A percentile compares a stretch with the other conserved stretches of the same genome.
Conservation (phyloP, 2,888 invertebrate species). For the Hemistola chrysoprasaria region DNA sequence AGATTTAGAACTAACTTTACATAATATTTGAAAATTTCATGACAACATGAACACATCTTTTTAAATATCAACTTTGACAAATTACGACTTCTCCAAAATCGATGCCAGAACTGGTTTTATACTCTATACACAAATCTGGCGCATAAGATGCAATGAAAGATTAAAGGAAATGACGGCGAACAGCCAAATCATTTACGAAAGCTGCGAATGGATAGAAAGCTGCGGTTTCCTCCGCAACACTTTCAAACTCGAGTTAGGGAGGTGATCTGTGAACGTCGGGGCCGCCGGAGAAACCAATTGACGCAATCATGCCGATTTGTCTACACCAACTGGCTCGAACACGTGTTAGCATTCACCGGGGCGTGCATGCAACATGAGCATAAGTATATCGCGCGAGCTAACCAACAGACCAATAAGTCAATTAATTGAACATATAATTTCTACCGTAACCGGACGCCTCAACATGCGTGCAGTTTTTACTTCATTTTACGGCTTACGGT, state of each 20-base stretch:
- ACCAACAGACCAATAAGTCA: slow-evolving; percentile 21
- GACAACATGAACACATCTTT: too few relatives aligned
- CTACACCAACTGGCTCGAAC: slow-evolving; percentile 24
- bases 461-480: slow-evolving; percentile 10
- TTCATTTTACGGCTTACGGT: slow-evolving; percentile 17
- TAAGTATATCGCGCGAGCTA: slow-evolving; percentile 10
- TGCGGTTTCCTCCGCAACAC: slow-evolving; percentile 57
- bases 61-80: too few relatives aligned
- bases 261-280: slow-evolving; percentile 12
- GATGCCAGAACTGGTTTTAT: too few relatives aligned
- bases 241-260: slow-evolving; percentile 47
- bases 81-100: too few relatives aligned
- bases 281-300: slow-evolving; percentile 48
- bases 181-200: slow-evolving; percentile 13
- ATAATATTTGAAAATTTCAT: too few relatives aligned
- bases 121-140: too few relatives aligned
- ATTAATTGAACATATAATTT: slow-evolving; percentile 12
- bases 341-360: slow-evolving; percentile 12
- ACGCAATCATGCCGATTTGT: slow-evolving; percentile 49
- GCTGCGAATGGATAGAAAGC: slow-evolving; percentile 55
- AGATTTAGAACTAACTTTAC: too few relatives aligned
- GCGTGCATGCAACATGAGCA: slow-evolving; percentile 20
- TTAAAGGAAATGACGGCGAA: slow-evolving; percentile 7
- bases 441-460: not conserved
- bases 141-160: not conserved